Conservation (phyloP, 2,797 vertebrate species). For the Onychomys arenicola region DNA sequence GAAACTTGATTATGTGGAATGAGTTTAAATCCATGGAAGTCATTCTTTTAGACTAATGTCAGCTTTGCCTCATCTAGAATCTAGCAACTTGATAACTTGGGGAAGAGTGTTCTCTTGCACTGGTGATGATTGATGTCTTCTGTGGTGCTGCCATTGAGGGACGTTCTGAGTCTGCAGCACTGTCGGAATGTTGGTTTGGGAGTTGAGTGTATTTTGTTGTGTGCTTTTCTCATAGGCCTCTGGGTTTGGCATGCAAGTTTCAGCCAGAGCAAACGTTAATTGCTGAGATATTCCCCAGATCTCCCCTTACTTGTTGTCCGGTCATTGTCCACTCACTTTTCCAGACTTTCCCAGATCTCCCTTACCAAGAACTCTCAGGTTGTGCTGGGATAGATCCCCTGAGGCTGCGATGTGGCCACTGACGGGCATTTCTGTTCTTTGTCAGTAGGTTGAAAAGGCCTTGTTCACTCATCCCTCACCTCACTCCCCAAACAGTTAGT, state of each 20-base stretch:
- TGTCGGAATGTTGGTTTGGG: not conserved
- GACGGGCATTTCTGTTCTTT: not conserved
- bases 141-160: not conserved
- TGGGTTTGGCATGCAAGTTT: not conserved
- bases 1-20: not conserved
- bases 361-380: not conserved
- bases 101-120: not conserved
- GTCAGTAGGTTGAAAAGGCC: not conserved
- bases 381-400: too few relatives aligned
- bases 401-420: not conserved
- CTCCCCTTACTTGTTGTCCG: accelerated
- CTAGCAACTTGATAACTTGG: not conserved
- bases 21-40: constrained; percentile 69
- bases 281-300: not conserved
- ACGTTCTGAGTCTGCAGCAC: not conserved
- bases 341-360: not conserved
- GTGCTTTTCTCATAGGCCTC: not conserved
- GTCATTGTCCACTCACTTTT: not conserved
- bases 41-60: constrained; percentile 42
- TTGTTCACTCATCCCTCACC: not conserved
- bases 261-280: not conserved
- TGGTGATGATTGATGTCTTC: not conserved
- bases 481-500: not conserved
- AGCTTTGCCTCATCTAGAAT: not conserved
- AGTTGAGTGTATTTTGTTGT: not conserved